These are phyloP conservation scores for Troides aeacus DNA, from an alignment of 2,888 invertebrate genomes.

Conservation along the genomic window DNA sequence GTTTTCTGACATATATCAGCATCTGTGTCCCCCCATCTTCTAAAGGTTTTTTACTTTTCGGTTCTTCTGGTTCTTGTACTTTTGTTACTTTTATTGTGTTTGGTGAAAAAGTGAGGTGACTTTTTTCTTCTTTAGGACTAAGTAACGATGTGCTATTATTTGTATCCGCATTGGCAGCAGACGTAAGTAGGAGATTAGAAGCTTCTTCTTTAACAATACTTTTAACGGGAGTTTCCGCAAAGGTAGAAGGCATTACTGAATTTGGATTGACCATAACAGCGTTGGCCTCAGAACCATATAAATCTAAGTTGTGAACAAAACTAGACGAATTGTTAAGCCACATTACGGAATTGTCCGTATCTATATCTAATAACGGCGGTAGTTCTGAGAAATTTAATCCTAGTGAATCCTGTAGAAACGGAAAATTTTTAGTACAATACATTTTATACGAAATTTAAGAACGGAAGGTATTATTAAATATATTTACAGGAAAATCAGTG, in stretches of 20 bases:
- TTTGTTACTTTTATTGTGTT: slow-evolving; percentile 83
- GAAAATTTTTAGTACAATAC: slow-evolving; percentile 2
- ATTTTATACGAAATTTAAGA: not conserved
- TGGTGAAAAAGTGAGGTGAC: slow-evolving; percentile 86
- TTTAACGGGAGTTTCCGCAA: slow-evolving; percentile 75
- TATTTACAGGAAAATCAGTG: slow-evolving; percentile 81
- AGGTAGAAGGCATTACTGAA: slow-evolving; percentile 91
- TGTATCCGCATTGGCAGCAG: slow-evolving; percentile 56
- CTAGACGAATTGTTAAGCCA: slow-evolving; percentile 82
- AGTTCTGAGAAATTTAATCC: slow-evolving; percentile 82
- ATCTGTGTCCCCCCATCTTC: slow-evolving; percentile 77
- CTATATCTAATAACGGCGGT: slow-evolving; percentile 83
- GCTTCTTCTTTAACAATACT: slow-evolving; percentile 72
- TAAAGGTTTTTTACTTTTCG: slow-evolving; percentile 49
- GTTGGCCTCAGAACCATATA: slow-evolving; percentile 85
- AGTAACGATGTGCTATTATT: slow-evolving; percentile 70
- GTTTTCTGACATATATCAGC: slow-evolving; percentile 73
- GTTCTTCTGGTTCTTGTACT: slow-evolving; percentile 62
- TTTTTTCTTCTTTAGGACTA: slow-evolving; percentile 84
- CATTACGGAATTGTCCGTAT: slow-evolving; percentile 82
- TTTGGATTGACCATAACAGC: slow-evolving; percentile 94
- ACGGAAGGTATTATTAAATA: not conserved
- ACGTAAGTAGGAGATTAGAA: slow-evolving; percentile 71
- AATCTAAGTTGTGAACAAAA: slow-evolving; percentile 84
- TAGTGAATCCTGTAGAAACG: slow-evolving; percentile 75